phyloP scores from a whole-genome alignment of 2,888 invertebrate genomes.

The Troides helena region DNA sequence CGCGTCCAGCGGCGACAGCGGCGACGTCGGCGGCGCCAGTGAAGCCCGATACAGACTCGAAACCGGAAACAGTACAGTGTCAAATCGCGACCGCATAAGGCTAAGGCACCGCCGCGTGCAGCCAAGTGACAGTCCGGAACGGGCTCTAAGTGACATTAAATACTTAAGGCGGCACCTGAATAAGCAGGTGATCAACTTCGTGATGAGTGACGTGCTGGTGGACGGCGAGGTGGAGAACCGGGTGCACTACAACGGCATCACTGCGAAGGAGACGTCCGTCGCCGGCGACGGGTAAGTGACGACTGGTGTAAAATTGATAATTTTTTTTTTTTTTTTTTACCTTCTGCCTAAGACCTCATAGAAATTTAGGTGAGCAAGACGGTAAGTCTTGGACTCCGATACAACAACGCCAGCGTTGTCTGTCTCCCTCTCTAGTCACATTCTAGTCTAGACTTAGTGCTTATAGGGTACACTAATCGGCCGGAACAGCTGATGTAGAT shows the following conservation, averaged over 20 bases:
- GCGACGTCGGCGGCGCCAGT: constrained; percentile 43
- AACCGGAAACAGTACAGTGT: constrained; percentile 15
- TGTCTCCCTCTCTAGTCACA: no score
- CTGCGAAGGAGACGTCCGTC: constrained; percentile 84
- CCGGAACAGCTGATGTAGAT: no score
- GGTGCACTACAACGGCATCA: constrained; percentile 82
- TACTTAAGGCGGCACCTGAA: constrained; percentile 67
- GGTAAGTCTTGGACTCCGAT: no score
- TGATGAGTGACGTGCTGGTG: constrained; percentile 82
- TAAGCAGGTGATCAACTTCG: constrained; percentile 79
- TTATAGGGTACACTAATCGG: no score
- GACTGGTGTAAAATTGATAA: no score
- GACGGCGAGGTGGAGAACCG: constrained; percentile 87
- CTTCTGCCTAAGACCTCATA: neutral
- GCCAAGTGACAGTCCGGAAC: constrained; percentile 43
- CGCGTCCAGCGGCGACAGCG: constrained; percentile 64
- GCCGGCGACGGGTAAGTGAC: constrained; percentile 74
- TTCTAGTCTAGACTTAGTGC: no score
- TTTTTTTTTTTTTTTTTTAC: neutral
- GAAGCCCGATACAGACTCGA: constrained; percentile 25
- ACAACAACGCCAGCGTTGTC: no score
- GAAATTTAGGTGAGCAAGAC: no score
- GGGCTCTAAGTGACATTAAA: constrained; percentile 60
- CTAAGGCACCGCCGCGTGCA: constrained; percentile 46
- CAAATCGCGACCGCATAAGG: constrained; percentile 24